Conservation (phyloP, 2,888 invertebrate genomes). For the Stictocephala bisonia region DNA sequence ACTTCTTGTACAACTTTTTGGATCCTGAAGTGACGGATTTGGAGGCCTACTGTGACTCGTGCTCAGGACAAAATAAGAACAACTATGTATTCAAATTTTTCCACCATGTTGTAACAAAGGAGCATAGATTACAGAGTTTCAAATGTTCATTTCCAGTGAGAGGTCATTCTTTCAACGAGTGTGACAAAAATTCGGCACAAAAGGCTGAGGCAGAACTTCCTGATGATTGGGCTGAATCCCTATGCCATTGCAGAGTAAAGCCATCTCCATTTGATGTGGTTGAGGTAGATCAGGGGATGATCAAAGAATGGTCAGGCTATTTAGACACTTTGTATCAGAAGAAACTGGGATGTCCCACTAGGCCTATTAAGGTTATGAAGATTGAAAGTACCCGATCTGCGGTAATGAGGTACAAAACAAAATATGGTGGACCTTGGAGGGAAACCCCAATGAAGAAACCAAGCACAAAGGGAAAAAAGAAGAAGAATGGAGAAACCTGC, state of each 20-base stretch:
- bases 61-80: constrained; percentile 53
- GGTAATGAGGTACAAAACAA: constrained; percentile 12
- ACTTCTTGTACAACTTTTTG: constrained; percentile 47
- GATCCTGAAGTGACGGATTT: constrained; percentile 38
- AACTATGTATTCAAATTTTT: constrained; percentile 49
- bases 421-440: constrained; percentile 10
- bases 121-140: constrained; percentile 23
- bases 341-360: background rate
- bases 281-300: constrained; percentile 22
- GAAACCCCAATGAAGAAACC: constrained; percentile 6
- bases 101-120: constrained; percentile 46
- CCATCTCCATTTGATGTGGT: constrained; percentile 34
- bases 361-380: constrained; percentile 4
- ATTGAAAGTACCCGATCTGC: background rate
- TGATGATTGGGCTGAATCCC: constrained; percentile 32
- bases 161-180: constrained; percentile 56
- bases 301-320: constrained; percentile 41
- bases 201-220: background rate
- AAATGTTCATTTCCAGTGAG: constrained; percentile 45
- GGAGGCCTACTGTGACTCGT: constrained; percentile 52
- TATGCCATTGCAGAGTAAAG: constrained; percentile 3
- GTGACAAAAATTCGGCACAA: constrained; percentile 51
- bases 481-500: too few relatives aligned
- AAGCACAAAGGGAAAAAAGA: background rate
- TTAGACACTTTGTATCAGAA: constrained; percentile 2